Base-by-base conservation (phyloP, 2,797 vertebrate genomes). In the Melanotaenia nigrans region DNA sequence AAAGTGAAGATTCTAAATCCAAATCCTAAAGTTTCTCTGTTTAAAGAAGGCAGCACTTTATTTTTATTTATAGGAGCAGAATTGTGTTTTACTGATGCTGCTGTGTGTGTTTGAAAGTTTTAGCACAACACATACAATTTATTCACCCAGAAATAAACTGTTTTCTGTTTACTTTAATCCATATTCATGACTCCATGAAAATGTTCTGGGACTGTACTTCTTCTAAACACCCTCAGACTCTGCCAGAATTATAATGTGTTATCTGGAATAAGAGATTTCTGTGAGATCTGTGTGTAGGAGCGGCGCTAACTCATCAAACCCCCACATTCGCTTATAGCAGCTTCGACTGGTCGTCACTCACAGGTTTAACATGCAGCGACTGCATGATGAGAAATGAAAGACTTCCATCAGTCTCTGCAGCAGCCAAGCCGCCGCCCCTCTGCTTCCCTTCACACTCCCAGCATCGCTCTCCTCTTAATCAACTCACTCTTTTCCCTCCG, bases 391-490 rank as follows among this genome's bases (percentile, higher is more conserved):
- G 57, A 58, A 56, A 73, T 66, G 61, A 73, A 56, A 57, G 24
- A 58, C 51, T 75, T 70, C 77, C 75, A 75, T 68, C 64, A 65
- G 33, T 79, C 68, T 68, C 69, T 74, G 70, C 68, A 66, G 73
- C 72, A 77, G 65, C 65, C 62, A 25, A 78, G 74, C 84, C 83
- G 61, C 81, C 82, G 56, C 76, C 72, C 78, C 73, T 68, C 67
- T 45, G 25, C 65, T 65, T 30, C 40, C 32, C 65, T 61, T 40
- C 51, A 64, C 51, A 33, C 61, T 24, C 30, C 40, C 28, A 58
- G 30, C 65, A 59, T 25, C 42, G 10, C 75, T 64, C 36, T n/a
- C 42, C 69, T 45, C 72, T 32, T 72, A 76, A 81, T 88, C 77
- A 74, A 85, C 61, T 61, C 45, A 60, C 65, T 70, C 30, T n/a